These are phyloP conservation scores for Pseudochaenichthys georgianus DNA, from an alignment of 2,797 vertebrate genomes.

Conservation along the genomic window DNA sequence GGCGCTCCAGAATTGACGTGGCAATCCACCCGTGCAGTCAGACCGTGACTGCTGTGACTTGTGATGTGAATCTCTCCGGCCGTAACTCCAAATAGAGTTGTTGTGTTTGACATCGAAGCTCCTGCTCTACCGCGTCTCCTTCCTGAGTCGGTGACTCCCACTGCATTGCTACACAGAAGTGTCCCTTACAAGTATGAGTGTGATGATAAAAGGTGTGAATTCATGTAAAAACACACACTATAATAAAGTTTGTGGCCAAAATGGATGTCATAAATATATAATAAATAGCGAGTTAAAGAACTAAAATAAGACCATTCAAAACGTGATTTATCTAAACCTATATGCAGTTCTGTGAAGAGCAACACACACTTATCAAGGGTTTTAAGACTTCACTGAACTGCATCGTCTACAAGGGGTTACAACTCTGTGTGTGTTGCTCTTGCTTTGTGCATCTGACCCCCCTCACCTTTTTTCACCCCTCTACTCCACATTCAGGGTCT, in stretches of 20 bases:
- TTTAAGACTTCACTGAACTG: no score
- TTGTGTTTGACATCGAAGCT: no score
- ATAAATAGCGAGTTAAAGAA: not conserved
- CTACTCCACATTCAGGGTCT: constrained; percentile 38
- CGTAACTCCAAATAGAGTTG: no score
- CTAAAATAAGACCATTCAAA: not conserved
- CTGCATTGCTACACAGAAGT: no score
- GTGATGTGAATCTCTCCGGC: no score
- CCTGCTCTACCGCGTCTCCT: no score
- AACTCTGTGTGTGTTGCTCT: not conserved
- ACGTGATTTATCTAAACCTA: not conserved
- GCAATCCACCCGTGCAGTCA: no score
- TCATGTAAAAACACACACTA: not conserved
- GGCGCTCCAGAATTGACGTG: no score
- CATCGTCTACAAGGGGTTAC: no score
- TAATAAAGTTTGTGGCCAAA: not conserved
- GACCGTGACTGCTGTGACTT: no score
- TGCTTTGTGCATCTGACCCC: constrained; percentile 3
- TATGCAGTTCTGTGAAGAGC: not conserved
- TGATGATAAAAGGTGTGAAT: not conserved
- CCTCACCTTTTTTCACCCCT: not conserved
- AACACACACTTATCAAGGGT: no score
- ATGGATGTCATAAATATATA: not conserved
- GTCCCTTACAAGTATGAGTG: not conserved
- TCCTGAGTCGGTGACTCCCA: no score